These are phyloP conservation scores for Sebastes flavidus DNA, from an alignment of 2,797 vertebrate genomes.

Conservation along the genomic window DNA sequence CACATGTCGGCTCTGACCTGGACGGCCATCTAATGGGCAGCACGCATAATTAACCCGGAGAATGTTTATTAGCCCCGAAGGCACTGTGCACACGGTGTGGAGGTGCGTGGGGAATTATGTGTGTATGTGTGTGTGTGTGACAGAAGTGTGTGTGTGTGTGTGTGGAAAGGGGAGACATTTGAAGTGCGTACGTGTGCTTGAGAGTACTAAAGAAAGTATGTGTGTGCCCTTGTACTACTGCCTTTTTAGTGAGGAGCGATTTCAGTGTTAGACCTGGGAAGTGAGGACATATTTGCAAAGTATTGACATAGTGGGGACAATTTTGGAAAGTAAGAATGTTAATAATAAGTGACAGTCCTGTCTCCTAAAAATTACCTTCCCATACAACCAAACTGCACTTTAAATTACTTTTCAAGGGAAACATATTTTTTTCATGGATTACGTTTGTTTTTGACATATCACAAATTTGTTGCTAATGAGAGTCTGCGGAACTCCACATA, in stretches of 20 bases:
- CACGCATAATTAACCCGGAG: conserved; percentile 69
- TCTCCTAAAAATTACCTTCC: too few relatives aligned
- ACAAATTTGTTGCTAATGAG: too few relatives aligned
- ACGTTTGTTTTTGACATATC: too few relatives aligned
- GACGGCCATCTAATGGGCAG: conserved; percentile 49
- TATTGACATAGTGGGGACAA: not conserved
- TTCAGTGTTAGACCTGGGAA: not conserved
- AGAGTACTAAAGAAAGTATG: not conserved
- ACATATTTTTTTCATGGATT: too few relatives aligned
- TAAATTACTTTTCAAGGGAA: too few relatives aligned
- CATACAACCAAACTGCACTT: too few relatives aligned
- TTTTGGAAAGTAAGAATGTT: not conserved
- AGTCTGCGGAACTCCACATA: too few relatives aligned
- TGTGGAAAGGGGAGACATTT: not conserved
- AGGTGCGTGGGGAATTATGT: not conserved
- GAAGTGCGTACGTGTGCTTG: not conserved
- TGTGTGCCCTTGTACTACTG: not conserved
- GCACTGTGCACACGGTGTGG: conserved; percentile 21
- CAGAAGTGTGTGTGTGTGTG: not conserved
- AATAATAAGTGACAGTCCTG: not conserved
- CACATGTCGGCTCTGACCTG: conserved; percentile 60
- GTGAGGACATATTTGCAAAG: not conserved
- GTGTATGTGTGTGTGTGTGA: not conserved
- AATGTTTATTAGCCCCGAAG: conserved; percentile 57
- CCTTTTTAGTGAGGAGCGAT: not conserved